Evolutionary conservation across 2,888 invertebrate species (phyloP), one percentile per base, ranked within the genome.

Genomic region (Lamellibrachia satsuma): DNA sequence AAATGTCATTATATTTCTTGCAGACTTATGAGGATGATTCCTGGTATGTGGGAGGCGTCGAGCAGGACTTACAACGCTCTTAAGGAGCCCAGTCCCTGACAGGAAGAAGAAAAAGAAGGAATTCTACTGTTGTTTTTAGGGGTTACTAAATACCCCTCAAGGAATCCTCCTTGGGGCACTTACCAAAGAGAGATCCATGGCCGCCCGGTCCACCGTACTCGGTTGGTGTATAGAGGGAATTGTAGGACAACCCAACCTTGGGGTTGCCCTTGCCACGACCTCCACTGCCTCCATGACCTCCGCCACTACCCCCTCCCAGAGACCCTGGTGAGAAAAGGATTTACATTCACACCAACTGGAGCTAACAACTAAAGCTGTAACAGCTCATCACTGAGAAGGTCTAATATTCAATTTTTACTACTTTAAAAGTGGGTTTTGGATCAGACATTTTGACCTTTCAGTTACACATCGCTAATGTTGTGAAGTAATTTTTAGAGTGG

Each of bases 211-310:
- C 94, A n/a, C 95, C 95, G 91, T 94, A 93, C 15, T 93, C 51
- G 3, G 15, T 90, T 3, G 95, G 95, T 11, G 52, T 92, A 92
- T 94, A 94, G 90, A 95, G 93, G 22, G 95, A 94, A 93, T 94
- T 95, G 93, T 95, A 94, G 15, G 94, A 94, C 60, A 93, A 92
- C 90, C 95, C 95, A 3, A 94, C 94, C 15, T 92, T 93, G 6
- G 92, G 93, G 9, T 93, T 92, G 8, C 93, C 94, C 55, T 92
- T 90, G 11, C 95, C 95, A 90, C 95, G 93, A 22, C 95, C 95
- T 57, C 95, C 95, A 93, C 94, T 95, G 51, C 95, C 95, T 90
- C 95, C 95, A 93, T 95, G 95, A 60, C 95, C 95, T 39, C 94
- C 95, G n/a, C 95, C 95, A 94, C 95, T 95, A 11, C 95, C 95